Evolutionary conservation across 2,113 vertebrate species (phyloP), one percentile per base, ranked within the genome.

Genomic region (Eulemur macaco): DNA sequence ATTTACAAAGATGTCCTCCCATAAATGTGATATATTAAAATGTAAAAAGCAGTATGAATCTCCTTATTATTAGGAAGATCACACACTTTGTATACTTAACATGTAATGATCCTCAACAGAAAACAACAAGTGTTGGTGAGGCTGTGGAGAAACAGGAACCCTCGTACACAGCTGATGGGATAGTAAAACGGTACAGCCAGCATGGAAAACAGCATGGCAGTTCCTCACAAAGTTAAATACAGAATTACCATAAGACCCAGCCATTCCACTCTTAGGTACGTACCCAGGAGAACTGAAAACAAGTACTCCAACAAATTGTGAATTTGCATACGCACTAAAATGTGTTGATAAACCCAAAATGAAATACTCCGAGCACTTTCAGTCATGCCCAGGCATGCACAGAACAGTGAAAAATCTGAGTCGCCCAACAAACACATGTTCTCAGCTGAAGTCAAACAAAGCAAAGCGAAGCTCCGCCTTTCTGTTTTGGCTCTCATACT

Each of bases 1-100:
- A 95, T 47, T 87, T 86, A 56, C 42, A 63, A 89, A 86, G 73
- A 64, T 56, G 39, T 54, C 14, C 69, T 52, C 56, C 60, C 2
- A 4, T 18, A 54, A 92, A 66, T 50, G 25, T 23, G 18, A 29
- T 29, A 60, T 6, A 69, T 63, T 76, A 89, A 77, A 85, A 74
- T 9, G 42, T 84, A 60, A 91, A 91, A 78, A 69, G 45, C 23
- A 60, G 15, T 8, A 66, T 64, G 64, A 69, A 42, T 74, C 76
- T 78, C 14, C 8, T 66, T 66, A 31, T n/a, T 47, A n/a, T 69
- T 64, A 85, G 63, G 74, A 71, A 84, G 73, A 21, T 15, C 23
- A 37, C 8, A 31, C 13, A 56, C 52, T 83, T 92, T 66, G 60
- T 42, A 20, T 21, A 76, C 18, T 63, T 68, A 86, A 96, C 66